Conservation (phyloP, 1,140 invertebrate species). For the Coptotermes formosanus region DNA sequence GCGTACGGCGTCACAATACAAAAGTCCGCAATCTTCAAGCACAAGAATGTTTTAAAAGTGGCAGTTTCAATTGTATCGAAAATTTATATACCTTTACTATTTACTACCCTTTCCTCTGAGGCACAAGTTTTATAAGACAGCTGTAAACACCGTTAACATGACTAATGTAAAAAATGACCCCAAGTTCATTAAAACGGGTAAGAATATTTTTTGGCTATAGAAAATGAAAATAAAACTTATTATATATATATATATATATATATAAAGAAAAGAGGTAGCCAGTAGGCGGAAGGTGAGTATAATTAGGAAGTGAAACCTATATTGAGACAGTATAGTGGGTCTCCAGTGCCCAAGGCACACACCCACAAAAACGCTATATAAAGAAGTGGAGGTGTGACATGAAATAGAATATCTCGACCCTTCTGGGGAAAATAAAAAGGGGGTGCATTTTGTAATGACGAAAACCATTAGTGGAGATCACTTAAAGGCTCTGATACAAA, state of each 20-base stretch:
- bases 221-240: background rate
- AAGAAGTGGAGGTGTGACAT: background rate
- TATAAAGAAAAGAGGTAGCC: no score
- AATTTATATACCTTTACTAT: no score
- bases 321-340: background rate
- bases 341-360: background rate
- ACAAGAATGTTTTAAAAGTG: no score
- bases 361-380: background rate
- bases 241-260: no score
- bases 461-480: background rate
- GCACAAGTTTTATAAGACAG: background rate
- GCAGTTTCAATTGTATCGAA: no score
- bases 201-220: background rate
- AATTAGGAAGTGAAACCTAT: background rate
- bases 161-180: background rate
- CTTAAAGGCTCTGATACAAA: no score
- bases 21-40: no score
- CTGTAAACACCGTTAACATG: background rate
- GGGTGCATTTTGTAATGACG: background rate
- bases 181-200: background rate
- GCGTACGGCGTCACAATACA: no score
- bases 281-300: background rate
- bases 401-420: background rate
- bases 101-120: background rate
- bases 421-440: background rate